phyloP scores from a whole-genome alignment of 2,888 invertebrate genomes.

The Amphipyra tragopoginis region DNA sequence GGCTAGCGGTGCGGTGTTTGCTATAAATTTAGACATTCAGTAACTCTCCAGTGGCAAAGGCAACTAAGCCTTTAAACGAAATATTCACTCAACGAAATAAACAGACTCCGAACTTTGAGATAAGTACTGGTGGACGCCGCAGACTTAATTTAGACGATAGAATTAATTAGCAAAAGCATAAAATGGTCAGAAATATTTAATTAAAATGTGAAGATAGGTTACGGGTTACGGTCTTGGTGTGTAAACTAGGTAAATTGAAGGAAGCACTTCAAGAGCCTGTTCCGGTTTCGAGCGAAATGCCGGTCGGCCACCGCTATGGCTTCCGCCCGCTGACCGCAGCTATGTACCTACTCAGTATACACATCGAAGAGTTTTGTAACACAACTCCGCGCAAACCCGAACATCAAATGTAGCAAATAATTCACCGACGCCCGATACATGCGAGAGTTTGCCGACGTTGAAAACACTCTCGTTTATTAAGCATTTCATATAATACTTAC shows the following conservation, averaged over 20 bases:
- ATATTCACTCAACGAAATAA: conserved; percentile 31
- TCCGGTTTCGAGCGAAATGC: conserved; percentile 83
- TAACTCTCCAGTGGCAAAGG: conserved; percentile 23
- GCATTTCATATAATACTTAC: conserved; percentile 21
- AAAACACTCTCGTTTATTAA: conserved; percentile 27
- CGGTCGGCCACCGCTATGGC: conserved; percentile 73
- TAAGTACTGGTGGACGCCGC: neutral
- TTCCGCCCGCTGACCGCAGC: conserved; percentile 78
- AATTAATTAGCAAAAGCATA: conserved; percentile 6
- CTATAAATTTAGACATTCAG: conserved; percentile 33
- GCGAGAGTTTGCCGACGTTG: conserved; percentile 13
- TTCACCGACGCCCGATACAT: conserved; percentile 26
- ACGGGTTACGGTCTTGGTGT: conserved; percentile 58
- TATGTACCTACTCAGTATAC: conserved; percentile 53
- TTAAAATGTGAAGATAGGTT: conserved; percentile 48
- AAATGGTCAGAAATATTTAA: conserved; percentile 38
- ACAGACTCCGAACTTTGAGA: conserved; percentile 28
- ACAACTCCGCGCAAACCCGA: conserved; percentile 26
- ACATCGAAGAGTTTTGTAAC: conserved; percentile 40
- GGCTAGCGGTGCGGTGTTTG: conserved; percentile 11
- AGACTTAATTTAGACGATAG: conserved; percentile 2
- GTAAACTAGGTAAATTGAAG: conserved; percentile 82
- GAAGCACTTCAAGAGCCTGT: conserved; percentile 82
- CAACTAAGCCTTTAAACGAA: conserved; percentile 38
- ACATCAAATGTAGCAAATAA: conserved; percentile 46